These are phyloP conservation scores for Drosophila funebris DNA, from an alignment of 1,140 invertebrate genomes.

Conservation along the genomic window DNA sequence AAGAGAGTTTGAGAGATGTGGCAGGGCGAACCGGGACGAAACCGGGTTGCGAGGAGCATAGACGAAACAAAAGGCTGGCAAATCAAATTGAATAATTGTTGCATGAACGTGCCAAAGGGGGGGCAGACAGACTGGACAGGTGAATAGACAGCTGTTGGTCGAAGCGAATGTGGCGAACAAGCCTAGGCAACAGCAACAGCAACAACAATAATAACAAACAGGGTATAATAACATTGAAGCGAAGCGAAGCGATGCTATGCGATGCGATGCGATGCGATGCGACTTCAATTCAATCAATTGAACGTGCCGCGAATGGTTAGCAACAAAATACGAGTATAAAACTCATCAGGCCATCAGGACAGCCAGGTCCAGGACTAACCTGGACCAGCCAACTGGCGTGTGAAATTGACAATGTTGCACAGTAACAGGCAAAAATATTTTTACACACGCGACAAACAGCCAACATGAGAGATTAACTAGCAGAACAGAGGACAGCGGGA, in stretches of 20 bases:
- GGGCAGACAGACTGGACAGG: neutral
- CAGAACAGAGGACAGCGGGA: neutral
- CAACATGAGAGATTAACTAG: conserved; percentile 67
- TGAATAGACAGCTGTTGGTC: conserved; percentile 35
- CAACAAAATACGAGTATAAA: conserved; percentile 56
- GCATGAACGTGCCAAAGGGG: conserved; percentile 37
- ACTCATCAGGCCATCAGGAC: neutral
- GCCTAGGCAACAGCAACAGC: conserved; percentile 50
- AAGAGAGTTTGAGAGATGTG: conserved; percentile 20
- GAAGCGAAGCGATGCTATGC: too few relatives aligned
- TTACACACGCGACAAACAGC: conserved; percentile 72
- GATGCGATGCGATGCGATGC: conserved; percentile 41
- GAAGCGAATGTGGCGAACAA: conserved; percentile 50
- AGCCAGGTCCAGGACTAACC: neutral
- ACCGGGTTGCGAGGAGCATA: neutral
- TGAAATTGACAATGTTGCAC: conserved; percentile 73
- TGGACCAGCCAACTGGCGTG: conserved; percentile 62
- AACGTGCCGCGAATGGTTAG: conserved; percentile 78
- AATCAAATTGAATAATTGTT: conserved; percentile 81
- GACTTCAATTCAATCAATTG: conserved; percentile 82
- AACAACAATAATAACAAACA: conserved; percentile 56
- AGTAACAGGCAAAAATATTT: conserved; percentile 57
- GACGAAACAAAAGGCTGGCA: conserved; percentile 44
- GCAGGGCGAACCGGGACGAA: neutral
- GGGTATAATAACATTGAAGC: conserved; percentile 57